phyloP scores from a whole-genome alignment of 2,797 vertebrate genomes.

The Cynodonichthys magdalenae region DNA sequence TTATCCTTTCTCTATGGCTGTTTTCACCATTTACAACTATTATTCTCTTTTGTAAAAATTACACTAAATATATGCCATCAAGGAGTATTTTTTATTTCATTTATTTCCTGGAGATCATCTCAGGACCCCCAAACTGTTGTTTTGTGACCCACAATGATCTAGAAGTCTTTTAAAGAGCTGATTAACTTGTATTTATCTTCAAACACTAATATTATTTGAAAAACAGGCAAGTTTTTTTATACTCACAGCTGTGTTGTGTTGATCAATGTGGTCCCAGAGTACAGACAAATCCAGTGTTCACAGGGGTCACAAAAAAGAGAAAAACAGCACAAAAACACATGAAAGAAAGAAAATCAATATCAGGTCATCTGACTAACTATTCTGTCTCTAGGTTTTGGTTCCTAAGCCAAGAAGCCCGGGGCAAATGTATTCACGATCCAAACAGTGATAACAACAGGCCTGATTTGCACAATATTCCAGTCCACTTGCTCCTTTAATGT shows the following conservation, averaged over 20 bases:
- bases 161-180: too few relatives aligned
- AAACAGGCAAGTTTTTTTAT: slow-evolving; percentile 20
- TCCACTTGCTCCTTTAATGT: slow-evolving; percentile 55
- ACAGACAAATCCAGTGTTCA: slow-evolving; percentile 24
- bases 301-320: slow-evolving; percentile 29
- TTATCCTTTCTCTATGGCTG: too few relatives aligned
- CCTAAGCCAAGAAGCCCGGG: slow-evolving; percentile 8
- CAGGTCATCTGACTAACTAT: slow-evolving; percentile 38
- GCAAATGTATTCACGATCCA: slow-evolving; percentile 40
- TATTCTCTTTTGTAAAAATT: too few relatives aligned
- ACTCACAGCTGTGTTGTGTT: slow-evolving; percentile 80
- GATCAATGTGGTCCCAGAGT: slow-evolving; percentile 31
- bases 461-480: slow-evolving; percentile 37
- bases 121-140: too few relatives aligned
- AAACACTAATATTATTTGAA: not conserved
- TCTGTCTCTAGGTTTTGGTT: slow-evolving; percentile 19
- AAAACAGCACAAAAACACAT: slow-evolving; percentile 16
- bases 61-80: too few relatives aligned
- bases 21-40: too few relatives aligned
- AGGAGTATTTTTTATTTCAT: too few relatives aligned
- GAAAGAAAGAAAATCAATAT: slow-evolving; percentile 45
- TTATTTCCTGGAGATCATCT: too few relatives aligned
- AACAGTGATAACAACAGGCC: slow-evolving; percentile 38
- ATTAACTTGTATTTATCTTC: too few relatives aligned
- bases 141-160: too few relatives aligned